A percentile compares a stretch with the other conserved stretches of the same genome.
These are phyloP conservation scores for Globia sparganii DNA, from an alignment of 2,888 invertebrate genomes.

Conservation along the genomic window DNA sequence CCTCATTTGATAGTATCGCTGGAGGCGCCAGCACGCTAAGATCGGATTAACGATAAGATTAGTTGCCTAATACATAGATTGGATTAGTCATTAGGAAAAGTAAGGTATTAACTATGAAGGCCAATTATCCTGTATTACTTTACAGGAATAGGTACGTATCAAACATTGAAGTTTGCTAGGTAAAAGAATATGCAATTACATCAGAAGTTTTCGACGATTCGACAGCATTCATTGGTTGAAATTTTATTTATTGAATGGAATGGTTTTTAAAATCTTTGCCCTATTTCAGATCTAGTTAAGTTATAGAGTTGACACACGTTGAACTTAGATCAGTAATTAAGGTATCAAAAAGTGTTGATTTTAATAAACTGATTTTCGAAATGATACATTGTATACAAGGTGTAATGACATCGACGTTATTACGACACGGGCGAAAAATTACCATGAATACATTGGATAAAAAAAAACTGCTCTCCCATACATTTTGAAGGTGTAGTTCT, in stretches of 20 bases:
- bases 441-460: too few species aligned
- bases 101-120: neutral
- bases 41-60: constrained; percentile 45
- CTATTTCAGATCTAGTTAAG: neutral
- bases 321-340: neutral
- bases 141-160: neutral
- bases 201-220: neutral
- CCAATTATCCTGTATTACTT: neutral
- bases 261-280: neutral
- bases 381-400: too few species aligned
- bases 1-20: constrained; percentile 43
- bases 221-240: neutral
- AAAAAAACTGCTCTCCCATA: too few species aligned
- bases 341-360: too few species aligned
- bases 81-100: constrained; percentile 24
- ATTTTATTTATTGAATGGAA: neutral
- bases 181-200: neutral
- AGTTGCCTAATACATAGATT: constrained; percentile 28
- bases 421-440: too few species aligned
- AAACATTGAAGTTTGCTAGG: neutral
- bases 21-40: constrained; percentile 26
- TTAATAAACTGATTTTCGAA: too few species aligned
- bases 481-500: too few species aligned
- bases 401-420: too few species aligned
- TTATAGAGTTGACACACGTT: neutral